Evolutionary conservation across 2,797 vertebrate genomes (phyloP).

Genomic region (Perdix hodgsoniae): DNA sequence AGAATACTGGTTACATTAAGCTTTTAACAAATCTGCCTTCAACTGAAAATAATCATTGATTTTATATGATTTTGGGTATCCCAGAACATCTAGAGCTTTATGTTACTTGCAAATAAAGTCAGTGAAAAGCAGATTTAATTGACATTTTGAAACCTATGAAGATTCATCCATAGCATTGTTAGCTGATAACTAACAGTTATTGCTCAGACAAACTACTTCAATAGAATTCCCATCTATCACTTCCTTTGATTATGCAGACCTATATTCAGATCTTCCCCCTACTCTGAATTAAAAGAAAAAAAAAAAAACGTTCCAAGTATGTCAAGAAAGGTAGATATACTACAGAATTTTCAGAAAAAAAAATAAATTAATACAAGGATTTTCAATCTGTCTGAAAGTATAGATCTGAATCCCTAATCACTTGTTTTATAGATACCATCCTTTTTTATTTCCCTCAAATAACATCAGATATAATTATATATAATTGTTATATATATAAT

Average conservation of each 20-base stretch:
- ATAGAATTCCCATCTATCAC: background rate
- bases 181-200: background rate
- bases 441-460: background rate
- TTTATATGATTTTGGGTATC: background rate
- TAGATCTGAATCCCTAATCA: background rate
- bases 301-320: background rate
- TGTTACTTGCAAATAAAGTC: background rate
- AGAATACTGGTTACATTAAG: background rate
- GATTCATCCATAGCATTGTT: background rate
- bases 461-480: background rate
- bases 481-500: too few relatives aligned
- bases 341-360: background rate
- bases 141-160: background rate
- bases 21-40: background rate
- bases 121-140: background rate
- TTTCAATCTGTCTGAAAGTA: background rate
- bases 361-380: background rate
- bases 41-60: background rate
- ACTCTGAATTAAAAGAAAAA: too few relatives aligned
- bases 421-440: background rate
- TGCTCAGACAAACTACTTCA: background rate
- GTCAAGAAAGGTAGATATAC: background rate
- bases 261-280: background rate
- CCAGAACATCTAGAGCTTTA: background rate
- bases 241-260: background rate